Base-by-base conservation (phyloP, 1,140 invertebrate species). In the Drosophila mayri region DNA sequence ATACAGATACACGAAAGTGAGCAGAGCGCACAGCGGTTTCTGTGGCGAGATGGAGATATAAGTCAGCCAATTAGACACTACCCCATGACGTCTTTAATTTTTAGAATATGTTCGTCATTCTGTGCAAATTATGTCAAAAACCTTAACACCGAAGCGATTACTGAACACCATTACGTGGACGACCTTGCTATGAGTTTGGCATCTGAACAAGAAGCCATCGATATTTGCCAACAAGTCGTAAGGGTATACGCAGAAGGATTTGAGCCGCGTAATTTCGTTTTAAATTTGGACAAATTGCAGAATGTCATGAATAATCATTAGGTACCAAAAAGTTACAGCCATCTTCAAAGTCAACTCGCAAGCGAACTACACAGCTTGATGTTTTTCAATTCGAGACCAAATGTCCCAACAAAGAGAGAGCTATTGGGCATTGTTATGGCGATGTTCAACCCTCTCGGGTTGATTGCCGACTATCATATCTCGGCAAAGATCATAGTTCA, bases 151-250 rank as follows among this genome's bases (percentile, higher is more conserved):
- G n/a, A 38, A 12, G 16, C 16, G 7, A n/a, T 40, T 43, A 11
- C 11, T 41, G 25, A 58, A 41, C 25, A 28, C 16, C 22, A 58
- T 20, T 58, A 18, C 11, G 52, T 58, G 14, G 28, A 65, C 25
- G 52, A 58, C 14, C 9, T 65, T 12, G 63, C 58, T 6, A 65
- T 65, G 16, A 58, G 63, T 37, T 46, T 65, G 22, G 18, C 18
- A n/a, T 44, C 30, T n/a, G 62, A 65, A 18, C 16, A 55, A 35
- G 50, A 65, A 12, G 50, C 12, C 5, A 57, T 38, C 4, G 16
- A 43, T 8, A 57, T 57, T 10, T 65, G 40, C 22, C 16, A 64
- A 32, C 20, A 64, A 18, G 43, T 64, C n/a, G n/a, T 65, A 5
- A 12, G 35, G 18, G 41, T 38, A 11, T n/a, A n/a, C n/a, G 8